These are phyloP conservation scores for Pagrus major DNA, from an alignment of 2,113 vertebrate species.

Conservation along the genomic window DNA sequence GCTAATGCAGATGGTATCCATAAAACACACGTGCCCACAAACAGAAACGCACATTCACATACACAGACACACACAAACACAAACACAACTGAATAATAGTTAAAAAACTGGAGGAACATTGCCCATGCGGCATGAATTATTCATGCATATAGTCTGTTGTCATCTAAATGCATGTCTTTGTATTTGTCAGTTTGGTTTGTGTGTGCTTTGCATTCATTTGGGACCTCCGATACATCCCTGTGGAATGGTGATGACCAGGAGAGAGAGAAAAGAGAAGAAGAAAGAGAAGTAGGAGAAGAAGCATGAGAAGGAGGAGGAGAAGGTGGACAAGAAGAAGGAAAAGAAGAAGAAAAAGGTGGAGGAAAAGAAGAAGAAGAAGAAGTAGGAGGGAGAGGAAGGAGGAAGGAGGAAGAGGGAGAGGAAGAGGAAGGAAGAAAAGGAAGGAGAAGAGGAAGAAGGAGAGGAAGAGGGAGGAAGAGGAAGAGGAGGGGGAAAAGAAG, in stretches of 20 bases:
- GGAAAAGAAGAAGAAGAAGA: background rate
- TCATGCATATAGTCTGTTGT: slow-evolving; percentile 59
- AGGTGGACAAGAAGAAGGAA: background rate
- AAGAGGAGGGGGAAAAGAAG: background rate
- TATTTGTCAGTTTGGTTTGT: slow-evolving; percentile 59
- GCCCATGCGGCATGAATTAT: slow-evolving; percentile 67
- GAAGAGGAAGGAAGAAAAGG: too few relatives aligned
- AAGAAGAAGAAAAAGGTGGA: too few relatives aligned
- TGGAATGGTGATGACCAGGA: slow-evolving; percentile 49
- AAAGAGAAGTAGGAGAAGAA: background rate
- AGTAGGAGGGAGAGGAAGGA: background rate
- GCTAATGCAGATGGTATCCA: background rate
- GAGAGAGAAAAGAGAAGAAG: slow-evolving; percentile 18
- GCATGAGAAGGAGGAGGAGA: background rate
- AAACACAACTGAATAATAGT: slow-evolving; percentile 37
- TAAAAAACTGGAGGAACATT: slow-evolving; percentile 43
- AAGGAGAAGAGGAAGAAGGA: background rate
- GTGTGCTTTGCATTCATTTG: slow-evolving; percentile 58
- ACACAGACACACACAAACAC: background rate
- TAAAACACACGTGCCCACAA: slow-evolving; percentile 4
- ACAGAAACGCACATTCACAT: too few relatives aligned
- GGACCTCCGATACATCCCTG: slow-evolving; percentile 42
- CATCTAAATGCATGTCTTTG: slow-evolving; percentile 65
- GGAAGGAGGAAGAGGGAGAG: background rate
- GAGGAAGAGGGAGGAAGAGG: background rate